Evolutionary conservation across 92 coral and sea anemone species (phyloP).

Genomic region (Epizoanthus illoricatus): DNA sequence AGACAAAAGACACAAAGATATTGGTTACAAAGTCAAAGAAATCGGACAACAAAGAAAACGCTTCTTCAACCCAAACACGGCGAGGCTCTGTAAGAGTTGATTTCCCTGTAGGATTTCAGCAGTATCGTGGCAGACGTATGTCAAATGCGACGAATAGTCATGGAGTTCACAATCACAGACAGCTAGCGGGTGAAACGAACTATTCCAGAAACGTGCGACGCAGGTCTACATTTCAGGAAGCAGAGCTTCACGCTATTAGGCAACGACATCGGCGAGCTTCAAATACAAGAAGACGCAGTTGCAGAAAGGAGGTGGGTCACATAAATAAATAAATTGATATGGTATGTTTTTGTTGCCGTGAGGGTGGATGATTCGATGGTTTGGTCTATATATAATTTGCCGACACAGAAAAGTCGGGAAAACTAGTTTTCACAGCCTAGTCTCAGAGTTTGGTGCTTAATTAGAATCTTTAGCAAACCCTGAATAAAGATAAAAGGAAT

Average conservation of each 20-base stretch:
- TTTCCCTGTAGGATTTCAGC: constrained; percentile 3
- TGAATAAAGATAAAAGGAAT: too few relatives aligned
- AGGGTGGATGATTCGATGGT: too few relatives aligned
- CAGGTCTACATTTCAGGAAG: constrained; percentile 12
- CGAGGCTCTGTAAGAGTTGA: constrained; percentile 10
- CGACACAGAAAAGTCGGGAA: too few relatives aligned
- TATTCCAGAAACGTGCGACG: constrained; percentile 16
- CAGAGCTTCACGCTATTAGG: constrained; percentile 8
- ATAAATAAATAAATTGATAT: background rate
- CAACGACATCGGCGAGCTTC: constrained; percentile 24
- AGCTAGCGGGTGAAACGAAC: background rate
- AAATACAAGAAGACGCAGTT: constrained; percentile 11
- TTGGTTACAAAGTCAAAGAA: background rate
- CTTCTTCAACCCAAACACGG: background rate
- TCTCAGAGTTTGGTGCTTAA: too few relatives aligned
- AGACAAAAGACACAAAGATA: background rate
- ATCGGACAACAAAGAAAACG: background rate
- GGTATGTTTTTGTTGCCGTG: background rate
- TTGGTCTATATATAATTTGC: too few relatives aligned
- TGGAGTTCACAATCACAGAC: background rate
- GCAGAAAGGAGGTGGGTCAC: constrained; percentile 2
- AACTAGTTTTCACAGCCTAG: too few relatives aligned
- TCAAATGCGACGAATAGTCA: background rate
- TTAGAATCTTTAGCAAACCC: too few relatives aligned
- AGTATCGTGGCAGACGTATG: background rate